Percentiles rank a stretch among this genome's conserved stretches.
These are phyloP conservation scores for Podarcis siculus DNA, from an alignment of 2,797 vertebrate species.

Conservation along the genomic window DNA sequence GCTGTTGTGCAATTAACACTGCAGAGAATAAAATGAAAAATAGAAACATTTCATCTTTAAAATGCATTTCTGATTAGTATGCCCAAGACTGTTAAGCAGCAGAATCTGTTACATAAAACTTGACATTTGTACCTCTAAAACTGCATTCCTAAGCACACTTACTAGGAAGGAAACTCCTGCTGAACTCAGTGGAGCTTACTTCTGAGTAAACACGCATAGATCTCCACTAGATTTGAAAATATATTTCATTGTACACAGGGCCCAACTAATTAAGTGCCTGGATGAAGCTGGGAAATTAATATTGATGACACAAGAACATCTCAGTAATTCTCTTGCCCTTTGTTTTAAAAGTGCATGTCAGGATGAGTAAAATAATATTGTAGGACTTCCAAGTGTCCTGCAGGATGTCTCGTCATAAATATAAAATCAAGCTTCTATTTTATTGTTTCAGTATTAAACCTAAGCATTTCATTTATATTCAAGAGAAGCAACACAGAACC, in stretches of 20 bases:
- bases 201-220: constrained; percentile 59
- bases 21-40: constrained; percentile 66
- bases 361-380: constrained; percentile 78
- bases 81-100: constrained; percentile 68
- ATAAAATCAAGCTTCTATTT: constrained; percentile 72
- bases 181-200: constrained; percentile 34
- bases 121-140: constrained; percentile 30
- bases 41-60: constrained; percentile 63
- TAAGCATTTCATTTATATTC: constrained; percentile 65
- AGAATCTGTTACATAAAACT: constrained; percentile 73
- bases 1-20: constrained; percentile 77
- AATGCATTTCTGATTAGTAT: constrained; percentile 59
- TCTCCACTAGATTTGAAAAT: constrained; percentile 66
- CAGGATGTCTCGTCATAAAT: constrained; percentile 72
- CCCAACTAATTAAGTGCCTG: constrained; percentile 72
- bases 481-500: constrained; percentile 70
- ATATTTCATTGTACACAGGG: constrained; percentile 68
- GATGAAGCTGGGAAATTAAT: constrained; percentile 75
- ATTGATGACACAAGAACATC: constrained; percentile 75
- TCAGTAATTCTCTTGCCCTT: constrained; percentile 44
- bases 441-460: constrained; percentile 75
- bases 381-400: constrained; percentile 69
- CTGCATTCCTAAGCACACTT: background rate
- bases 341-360: constrained; percentile 71
- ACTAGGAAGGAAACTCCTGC: constrained; percentile 11